A percentile compares a stretch with the other conserved stretches of the same genome.
Conservation (phyloP, 2,888 invertebrate species). For the Anoncus sp. region DNA sequence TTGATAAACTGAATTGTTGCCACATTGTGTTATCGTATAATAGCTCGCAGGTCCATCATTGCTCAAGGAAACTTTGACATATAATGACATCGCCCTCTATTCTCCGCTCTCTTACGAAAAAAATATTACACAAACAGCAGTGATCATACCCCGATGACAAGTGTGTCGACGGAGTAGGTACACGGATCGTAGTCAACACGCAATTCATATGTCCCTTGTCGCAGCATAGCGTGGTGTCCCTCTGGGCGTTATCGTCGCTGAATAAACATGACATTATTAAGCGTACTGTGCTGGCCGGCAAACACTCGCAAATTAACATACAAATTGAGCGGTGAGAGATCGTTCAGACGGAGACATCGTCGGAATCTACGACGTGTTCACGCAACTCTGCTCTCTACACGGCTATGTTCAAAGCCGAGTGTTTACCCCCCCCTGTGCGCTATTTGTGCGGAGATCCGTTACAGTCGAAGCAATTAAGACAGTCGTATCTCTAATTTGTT, state of each 20-base stretch:
- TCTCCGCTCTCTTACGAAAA: neutral
- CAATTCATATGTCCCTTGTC: slow-evolving; percentile 9
- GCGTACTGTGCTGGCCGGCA: slow-evolving; percentile 81
- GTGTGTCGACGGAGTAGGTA: slow-evolving; percentile 66
- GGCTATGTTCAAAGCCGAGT: slow-evolving; percentile 39
- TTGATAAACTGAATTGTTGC: neutral
- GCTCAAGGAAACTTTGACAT: too few species aligned
- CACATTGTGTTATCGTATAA: neutral
- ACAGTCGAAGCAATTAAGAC: slow-evolving; percentile 40
- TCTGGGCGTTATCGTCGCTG: slow-evolving; percentile 81
- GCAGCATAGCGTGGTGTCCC: slow-evolving; percentile 39
- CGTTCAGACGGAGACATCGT: slow-evolving; percentile 65
- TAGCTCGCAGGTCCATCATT: neutral
- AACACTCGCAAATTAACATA: slow-evolving; percentile 82
- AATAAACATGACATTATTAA: slow-evolving; percentile 83
- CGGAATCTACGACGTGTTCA: slow-evolving; percentile 36
- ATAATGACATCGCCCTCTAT: slow-evolving; percentile 19
- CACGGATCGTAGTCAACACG: slow-evolving; percentile 22
- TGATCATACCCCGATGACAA: slow-evolving; percentile 71
- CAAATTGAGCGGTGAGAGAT: slow-evolving; percentile 81
- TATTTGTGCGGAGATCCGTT: slow-evolving; percentile 32
- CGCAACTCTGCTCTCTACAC: slow-evolving; percentile 20
- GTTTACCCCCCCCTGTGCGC: slow-evolving; percentile 49
- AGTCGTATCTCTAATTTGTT: slow-evolving; percentile 29
- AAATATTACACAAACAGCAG: slow-evolving; percentile 39